These are phyloP conservation scores for Drosophila rubida DNA, from an alignment of 2,888 invertebrate species.

Conservation along the genomic window DNA sequence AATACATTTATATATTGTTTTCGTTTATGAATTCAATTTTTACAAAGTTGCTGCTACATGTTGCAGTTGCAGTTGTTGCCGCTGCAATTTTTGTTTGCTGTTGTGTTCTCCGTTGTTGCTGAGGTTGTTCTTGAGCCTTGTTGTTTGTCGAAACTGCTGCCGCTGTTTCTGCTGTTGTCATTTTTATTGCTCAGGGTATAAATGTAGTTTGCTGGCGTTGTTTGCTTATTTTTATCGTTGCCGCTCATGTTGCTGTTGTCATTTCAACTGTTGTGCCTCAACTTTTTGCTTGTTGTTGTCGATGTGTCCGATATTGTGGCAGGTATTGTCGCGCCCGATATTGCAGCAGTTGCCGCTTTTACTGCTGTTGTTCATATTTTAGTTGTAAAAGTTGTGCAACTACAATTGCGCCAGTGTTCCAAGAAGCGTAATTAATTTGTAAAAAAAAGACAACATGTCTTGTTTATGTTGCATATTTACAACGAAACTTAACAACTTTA, in stretches of 20 bases:
- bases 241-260: conserved; percentile 8
- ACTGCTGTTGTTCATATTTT: not conserved
- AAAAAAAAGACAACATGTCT: not conserved
- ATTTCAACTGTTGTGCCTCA: not conserved
- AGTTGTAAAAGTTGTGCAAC: not conserved
- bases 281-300: not conserved
- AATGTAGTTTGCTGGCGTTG: conserved; percentile 6
- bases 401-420: not conserved
- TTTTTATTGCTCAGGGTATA: not conserved
- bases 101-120: not conserved
- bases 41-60: not conserved
- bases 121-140: not conserved
- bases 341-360: not conserved
- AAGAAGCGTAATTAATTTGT: not conserved
- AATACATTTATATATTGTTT: too few species aligned
- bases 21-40: not conserved
- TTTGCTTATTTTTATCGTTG: conserved; percentile 8
- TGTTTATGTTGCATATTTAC: not conserved
- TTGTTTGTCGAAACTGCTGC: not conserved
- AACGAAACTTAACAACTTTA: not conserved
- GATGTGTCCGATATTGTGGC: not conserved
- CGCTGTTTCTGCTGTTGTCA: not conserved
- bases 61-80: not conserved
- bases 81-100: conserved; percentile 1
- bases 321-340: not conserved